Evolutionary conservation across 2,797 vertebrate species (phyloP), one percentile per base, ranked within the genome.

Genomic region (Epinephelus malabaricus): DNA sequence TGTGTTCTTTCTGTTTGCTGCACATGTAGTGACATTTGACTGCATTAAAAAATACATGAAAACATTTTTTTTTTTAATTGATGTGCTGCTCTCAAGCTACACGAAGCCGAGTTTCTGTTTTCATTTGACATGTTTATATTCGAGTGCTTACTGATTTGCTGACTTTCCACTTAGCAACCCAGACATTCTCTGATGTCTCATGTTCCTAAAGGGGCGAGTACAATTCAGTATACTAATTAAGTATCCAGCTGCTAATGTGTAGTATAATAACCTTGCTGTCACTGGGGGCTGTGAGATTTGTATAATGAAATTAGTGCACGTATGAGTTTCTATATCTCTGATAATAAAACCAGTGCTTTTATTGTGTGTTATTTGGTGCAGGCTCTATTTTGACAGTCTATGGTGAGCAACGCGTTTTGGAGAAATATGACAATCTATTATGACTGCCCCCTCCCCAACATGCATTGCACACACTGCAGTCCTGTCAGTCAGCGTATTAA

Each of bases 201-300:
- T 21, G 49, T 18, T 77, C 56, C 70, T 61, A 40, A 69, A 79
- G 81, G 60, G 40, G 18, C 60, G 17, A 74, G 55, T 19, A 43
- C n/a, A 68, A 51, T 63, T 82, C 79, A 71, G 63, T 27, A 1
- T 65, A 40, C 56, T 81, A 85, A 87, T 84, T 15, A 87, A 85
- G 75, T 69, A 78, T 73, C 81, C 83, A 83, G 81, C 82, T 85
- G 78, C 55, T 84, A 63, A 82, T 59, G 72, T 76, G 61, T 63
- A 25, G 61, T 38, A 66, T 68, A 71, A 75, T 81, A 86, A 83
- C 66, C 73, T n/a, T 51, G 34, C 73, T 70, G 69, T 58, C 72
- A 63, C 62, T 66, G 65, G 72, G 74, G 72, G 67, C 61, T 54
- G 67, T 23, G 27, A 13, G 21, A 30, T 46, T 49, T 34, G 19